These are phyloP conservation scores for Lasioglossum vierecki DNA, from an alignment of 2,888 invertebrate genomes.

Conservation along the genomic window DNA sequence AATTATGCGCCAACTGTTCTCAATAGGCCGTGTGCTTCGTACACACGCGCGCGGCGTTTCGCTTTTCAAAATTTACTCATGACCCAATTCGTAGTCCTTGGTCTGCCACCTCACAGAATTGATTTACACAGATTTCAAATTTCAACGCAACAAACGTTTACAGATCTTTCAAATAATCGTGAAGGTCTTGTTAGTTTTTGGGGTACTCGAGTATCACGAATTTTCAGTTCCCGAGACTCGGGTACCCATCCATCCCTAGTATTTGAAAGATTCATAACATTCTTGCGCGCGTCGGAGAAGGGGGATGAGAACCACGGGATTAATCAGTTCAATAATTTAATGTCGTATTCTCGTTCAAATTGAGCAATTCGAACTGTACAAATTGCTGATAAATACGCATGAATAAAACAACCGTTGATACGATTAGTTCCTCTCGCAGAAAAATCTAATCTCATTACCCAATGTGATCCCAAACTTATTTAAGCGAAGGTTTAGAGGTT, in stretches of 20 bases:
- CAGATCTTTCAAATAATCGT: background rate
- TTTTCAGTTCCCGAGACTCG: no score
- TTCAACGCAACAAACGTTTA: background rate
- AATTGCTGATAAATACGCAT: background rate
- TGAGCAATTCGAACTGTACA: background rate
- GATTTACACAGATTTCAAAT: background rate
- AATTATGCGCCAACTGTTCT: conserved; percentile 13
- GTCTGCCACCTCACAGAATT: background rate
- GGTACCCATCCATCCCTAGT: background rate
- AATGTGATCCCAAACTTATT: background rate
- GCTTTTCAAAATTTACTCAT: conserved; percentile 1
- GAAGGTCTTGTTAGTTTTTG: background rate
- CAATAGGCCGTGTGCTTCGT: background rate
- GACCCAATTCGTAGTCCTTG: background rate
- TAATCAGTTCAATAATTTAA: background rate
- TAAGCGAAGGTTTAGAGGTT: conserved; percentile 11
- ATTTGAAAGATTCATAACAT: background rate
- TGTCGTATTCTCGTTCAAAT: background rate
- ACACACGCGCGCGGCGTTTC: background rate
- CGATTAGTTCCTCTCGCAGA: background rate
- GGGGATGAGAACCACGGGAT: background rate
- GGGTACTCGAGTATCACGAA: no score
- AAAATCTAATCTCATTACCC: background rate
- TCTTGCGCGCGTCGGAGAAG: background rate
- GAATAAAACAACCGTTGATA: background rate